Evolutionary conservation across 2,888 invertebrate species (phyloP).

Genomic region (Tenthredo amoena): DNA sequence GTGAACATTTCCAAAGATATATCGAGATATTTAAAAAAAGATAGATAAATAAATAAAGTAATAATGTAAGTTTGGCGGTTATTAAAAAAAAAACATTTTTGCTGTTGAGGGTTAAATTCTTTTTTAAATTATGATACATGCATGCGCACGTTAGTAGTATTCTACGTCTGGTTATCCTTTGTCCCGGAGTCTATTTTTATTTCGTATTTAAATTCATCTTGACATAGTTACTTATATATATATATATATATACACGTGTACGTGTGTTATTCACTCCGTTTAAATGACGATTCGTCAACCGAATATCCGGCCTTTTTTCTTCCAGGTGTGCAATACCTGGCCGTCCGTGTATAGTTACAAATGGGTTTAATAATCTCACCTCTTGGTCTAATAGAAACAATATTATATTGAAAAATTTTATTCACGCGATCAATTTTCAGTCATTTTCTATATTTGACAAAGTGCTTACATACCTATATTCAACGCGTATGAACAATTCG

Average conservation of each 20-base stretch:
- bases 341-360: background rate
- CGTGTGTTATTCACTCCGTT: background rate
- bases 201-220: background rate
- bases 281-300: conserved; percentile 44
- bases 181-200: background rate
- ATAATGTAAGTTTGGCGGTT: background rate
- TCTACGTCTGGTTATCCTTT: background rate
- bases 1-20: background rate
- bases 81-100: background rate
- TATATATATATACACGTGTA: background rate
- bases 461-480: too few relatives aligned
- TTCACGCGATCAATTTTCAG: too few relatives aligned
- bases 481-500: too few relatives aligned
- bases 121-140: background rate
- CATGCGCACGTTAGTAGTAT: background rate
- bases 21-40: background rate
- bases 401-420: background rate
- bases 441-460: too few relatives aligned
- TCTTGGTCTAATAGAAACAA: background rate
- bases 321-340: background rate
- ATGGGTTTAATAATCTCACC: background rate
- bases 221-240: background rate
- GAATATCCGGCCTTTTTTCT: conserved; percentile 44
- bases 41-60: background rate
- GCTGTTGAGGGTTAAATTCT: background rate